Evolutionary conservation across 2,797 vertebrate species (phyloP), one percentile per base, ranked within the genome.

Genomic region (Heterohyrax brucei): DNA sequence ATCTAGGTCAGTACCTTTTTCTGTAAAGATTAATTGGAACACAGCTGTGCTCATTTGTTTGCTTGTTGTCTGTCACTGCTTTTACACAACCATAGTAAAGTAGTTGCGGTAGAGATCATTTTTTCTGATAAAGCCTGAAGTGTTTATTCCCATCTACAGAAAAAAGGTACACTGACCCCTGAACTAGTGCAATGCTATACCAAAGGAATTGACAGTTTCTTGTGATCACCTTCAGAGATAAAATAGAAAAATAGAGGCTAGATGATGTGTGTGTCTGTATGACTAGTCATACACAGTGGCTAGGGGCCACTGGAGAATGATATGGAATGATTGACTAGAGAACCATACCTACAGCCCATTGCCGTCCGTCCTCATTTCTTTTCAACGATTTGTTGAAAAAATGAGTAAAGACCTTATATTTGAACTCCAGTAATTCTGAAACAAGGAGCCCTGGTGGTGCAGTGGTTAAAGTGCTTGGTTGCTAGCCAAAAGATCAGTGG

Each of bases 191-290:
- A 46, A 7, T 83, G 33, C 4, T 66, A 0, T 39, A 24, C 13
- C 56, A 89, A 81, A 82, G 16, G 39, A 68, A 80, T 81, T 30
- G 73, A 77, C 26, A 85, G 24, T 86, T 93, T 88, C 13, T 77
- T 68, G 0, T 85, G 18, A 13, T 87, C 64, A 53, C 76, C 48
- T 19, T 72, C 12, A 46, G 59, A 19, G 24, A 86, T 85, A 56
- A 88, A 86, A 78, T 56, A 76, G 83, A 59, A 79, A 84, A 88
- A 87, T 72, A 21, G 3, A 64, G 7, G 9, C 16, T 88, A 66
- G 24, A 80, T 48, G 78, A 6, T 66, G 9, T 46, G 21, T 87
- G 18, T 96, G 61, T 84, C 68, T 93, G 9, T 19, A 21, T 91
- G 62, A 78, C 66, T 50, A 16, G 46, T 86, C 24, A 66, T 66